Base-by-base conservation (phyloP, 2,797 vertebrate genomes). In the Xyrichtys novacula region DNA sequence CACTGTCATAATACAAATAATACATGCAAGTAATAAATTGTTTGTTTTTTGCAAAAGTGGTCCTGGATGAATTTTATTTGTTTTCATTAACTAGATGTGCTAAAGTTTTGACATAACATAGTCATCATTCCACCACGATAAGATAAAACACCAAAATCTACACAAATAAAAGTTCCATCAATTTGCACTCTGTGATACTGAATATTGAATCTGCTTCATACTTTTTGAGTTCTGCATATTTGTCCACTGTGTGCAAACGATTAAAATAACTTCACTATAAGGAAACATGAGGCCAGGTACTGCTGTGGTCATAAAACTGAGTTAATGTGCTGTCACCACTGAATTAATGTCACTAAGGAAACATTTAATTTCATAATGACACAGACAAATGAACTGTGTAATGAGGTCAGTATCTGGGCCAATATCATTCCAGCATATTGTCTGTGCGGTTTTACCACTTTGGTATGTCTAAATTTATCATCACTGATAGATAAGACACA, bases 301-400 rank as follows among this genome's bases (percentile, higher is more conserved):
- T 11, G 22, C 43, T 34, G 32, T 67, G 58, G 29, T 31, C 17
- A n/a, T 28, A 73, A 50, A 44, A 19, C 16, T 17, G 20, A 28
- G 19, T 57, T 34, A 54, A 48, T 6, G 10, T 29, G 44, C 29
- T 42, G 59, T 64, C 73, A 64, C 53, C 64, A 49, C 53, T 65
- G 39, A 52, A 78, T 71, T 60, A 65, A 64, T 73, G 54, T 42
- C 25, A 60, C 60, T 36, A 61, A 32, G 47, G 63, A 71, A 79
- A 80, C 34, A 54, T 50, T 60, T 50, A 66, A 82, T 78, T 65
- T 58, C 19, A 19, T 28, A 36, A 67, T 47, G 60, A 74, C 63
- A 64, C 17, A 64, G 65, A 83, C 39, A 47, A 65, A 81, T 76
- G 22, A 74, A 31, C 6, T 42, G 34, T 7, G 32, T 43, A 73